phyloP scores from a whole-genome alignment of 2,113 vertebrate species.

The Tretioscincus oriximinensis region DNA sequence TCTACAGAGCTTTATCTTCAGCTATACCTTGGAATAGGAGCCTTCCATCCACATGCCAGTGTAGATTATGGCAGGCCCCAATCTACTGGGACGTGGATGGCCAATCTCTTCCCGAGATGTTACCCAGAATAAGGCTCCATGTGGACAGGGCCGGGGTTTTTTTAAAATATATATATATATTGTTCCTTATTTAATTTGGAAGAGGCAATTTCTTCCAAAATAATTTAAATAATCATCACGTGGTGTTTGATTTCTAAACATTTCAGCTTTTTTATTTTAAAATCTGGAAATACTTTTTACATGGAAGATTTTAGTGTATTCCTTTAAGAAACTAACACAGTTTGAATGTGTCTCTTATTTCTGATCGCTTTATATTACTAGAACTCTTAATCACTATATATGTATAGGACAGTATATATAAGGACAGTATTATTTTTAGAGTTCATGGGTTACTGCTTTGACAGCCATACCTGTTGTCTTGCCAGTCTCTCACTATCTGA shows the following conservation, averaged over 20 bases:
- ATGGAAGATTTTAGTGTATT: neutral
- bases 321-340: neutral
- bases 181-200: constrained; percentile 14
- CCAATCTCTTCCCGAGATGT: no score
- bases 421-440: neutral
- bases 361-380: neutral
- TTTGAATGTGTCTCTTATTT: neutral
- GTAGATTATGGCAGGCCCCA: no score
- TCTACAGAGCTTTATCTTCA: no score
- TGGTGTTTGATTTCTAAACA: constrained; percentile 3
- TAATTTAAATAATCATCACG: neutral
- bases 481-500: neutral
- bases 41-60: no score
- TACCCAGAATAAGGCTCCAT: no score
- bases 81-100: no score
- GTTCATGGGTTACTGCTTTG: neutral
- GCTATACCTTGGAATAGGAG: no score
- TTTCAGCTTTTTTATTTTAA: constrained; percentile 1
- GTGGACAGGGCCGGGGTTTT: no score
- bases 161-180: constrained; percentile 6
- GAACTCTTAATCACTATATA: neutral
- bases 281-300: neutral
- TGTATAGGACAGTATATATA: no score
- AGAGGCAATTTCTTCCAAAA: constrained; percentile 8
- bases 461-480: neutral